phyloP scores from a whole-genome alignment of 1,140 invertebrate genomes.

The Pseudachorutes palmiensis region DNA sequence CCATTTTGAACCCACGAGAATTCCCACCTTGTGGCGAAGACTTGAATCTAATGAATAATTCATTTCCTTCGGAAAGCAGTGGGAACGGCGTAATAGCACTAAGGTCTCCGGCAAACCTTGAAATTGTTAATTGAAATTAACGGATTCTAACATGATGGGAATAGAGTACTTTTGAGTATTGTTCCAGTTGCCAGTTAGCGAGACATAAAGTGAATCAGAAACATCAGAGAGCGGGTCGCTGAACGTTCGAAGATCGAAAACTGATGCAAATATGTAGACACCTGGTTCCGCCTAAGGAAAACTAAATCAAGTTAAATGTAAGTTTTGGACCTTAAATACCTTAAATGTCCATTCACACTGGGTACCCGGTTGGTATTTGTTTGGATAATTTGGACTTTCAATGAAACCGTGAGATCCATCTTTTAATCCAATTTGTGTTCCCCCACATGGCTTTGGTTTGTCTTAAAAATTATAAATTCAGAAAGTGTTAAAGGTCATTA shows the following conservation, averaged over 20 bases:
- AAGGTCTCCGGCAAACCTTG: constrained; percentile 12
- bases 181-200: background rate
- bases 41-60: constrained; percentile 5
- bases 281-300: constrained; percentile 12
- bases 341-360: constrained; percentile 10
- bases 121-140: background rate
- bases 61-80: background rate
- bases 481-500: background rate
- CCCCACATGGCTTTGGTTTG: background rate
- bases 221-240: background rate
- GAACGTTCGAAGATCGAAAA: constrained; percentile 15
- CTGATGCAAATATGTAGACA: background rate
- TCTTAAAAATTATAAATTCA: background rate
- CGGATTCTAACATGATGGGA: background rate
- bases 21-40: background rate
- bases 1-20: constrained; percentile 13
- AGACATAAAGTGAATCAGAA: constrained; percentile 10
- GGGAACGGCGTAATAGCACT: constrained; percentile 13
- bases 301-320: background rate
- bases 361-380: background rate
- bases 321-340: background rate
- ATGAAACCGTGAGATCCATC: constrained; percentile 6
- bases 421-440: background rate
- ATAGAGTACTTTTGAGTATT: constrained; percentile 15
- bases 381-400: constrained; percentile 16